Evolutionary conservation across 1,140 invertebrate genomes (phyloP), one percentile per base, ranked within the genome.

Genomic region (Chironomus striatipennis): DNA sequence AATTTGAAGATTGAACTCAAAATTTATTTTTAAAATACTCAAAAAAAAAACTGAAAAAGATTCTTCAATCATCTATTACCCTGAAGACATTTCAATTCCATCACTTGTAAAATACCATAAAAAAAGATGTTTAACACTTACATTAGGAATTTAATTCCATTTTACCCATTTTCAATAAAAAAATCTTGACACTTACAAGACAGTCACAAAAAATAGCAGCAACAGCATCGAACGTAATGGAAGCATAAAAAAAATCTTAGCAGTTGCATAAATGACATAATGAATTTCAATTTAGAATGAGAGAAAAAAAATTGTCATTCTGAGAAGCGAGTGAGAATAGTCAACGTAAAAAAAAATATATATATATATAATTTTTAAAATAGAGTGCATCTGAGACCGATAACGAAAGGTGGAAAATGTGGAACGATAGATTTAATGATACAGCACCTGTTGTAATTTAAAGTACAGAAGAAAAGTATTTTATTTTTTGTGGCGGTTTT

Each of bases 391-490:
- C 47, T 57, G 47, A 57, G 47, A 57, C 47, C 47, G 47, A 57
- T 12, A 57, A 12, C 15, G 47, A 15, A 10, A 57, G n/a, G 9
- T 57, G 47, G 12, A 57, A 57, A n/a, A n/a, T 10, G 15, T 10
- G 7, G 15, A 47, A 47, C 12, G 12, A 57, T 20, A 70, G 65
- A 70, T 70, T 70, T 70, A 70, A 70, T 70, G 65, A 21, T 21
- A 17, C 65, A 20, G 18, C 65, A 70, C 65, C 65, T 70, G 18
- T 20, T 70, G 65, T 70, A 70, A 70, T 20, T 70, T 70, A 57
- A 57, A 57, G 8, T 34, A 34, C 1, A 5, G 24, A 5, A 34
- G 24, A 34, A 34, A 34, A 34, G 5, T 2, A 34, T 34, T 2
- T 34, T 5, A 2, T 34, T 34, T 34, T 34, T 34, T 5, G 24